Evolutionary conservation across 2,113 vertebrate genomes (phyloP).

Genomic region (Pteronura brasiliensis): DNA sequence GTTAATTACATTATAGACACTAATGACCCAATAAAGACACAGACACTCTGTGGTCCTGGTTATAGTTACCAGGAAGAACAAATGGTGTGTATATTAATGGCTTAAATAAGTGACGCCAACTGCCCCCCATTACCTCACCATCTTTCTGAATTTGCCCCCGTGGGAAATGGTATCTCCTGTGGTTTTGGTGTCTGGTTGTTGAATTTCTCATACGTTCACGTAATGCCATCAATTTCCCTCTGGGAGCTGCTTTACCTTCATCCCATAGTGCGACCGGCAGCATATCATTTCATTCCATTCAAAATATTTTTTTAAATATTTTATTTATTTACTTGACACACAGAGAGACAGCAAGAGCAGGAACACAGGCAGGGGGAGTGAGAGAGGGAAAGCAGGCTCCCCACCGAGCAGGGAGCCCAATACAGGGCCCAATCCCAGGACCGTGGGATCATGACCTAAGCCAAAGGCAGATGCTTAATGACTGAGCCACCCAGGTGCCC

Average conservation of each 20-base stretch:
- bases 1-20: background rate
- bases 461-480: no score
- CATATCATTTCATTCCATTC: background rate
- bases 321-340: no score
- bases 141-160: background rate
- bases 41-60: background rate
- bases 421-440: no score
- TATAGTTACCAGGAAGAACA: rapidly evolving
- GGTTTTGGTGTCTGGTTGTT: background rate
- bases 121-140: background rate
- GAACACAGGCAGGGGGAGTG: no score
- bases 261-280: background rate
- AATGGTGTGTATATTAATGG: rapidly evolving
- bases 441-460: no score
- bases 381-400: no score
- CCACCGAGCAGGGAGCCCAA: no score
- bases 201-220: background rate
- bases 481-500: no score
- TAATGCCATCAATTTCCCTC: background rate
- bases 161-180: background rate
- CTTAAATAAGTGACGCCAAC: no score
- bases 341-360: no score
- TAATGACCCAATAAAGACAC: background rate
- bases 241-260: background rate
- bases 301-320: background rate